These are phyloP conservation scores for Tonatia bakeri DNA, from an alignment of 2,113 vertebrate genomes.

Conservation along the genomic window DNA sequence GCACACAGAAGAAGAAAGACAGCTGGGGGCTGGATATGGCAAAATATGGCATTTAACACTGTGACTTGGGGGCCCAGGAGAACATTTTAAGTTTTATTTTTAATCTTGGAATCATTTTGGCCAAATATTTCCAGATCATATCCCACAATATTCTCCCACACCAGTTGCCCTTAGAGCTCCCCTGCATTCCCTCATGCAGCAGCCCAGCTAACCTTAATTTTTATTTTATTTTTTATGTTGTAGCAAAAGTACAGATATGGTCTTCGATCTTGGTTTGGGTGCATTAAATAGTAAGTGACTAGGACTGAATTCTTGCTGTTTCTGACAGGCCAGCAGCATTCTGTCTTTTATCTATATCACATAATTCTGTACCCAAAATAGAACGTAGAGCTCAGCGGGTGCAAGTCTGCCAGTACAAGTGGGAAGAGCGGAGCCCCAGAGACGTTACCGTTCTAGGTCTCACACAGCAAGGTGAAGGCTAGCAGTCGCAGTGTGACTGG, in stretches of 20 bases:
- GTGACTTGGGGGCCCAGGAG: not conserved
- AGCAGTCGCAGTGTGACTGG: not conserved
- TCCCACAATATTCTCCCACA: not conserved
- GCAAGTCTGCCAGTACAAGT: not conserved
- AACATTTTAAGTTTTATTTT: not conserved
- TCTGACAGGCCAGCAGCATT: not conserved
- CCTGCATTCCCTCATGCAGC: not conserved
- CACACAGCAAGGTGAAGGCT: not conserved
- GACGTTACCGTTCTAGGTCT: not conserved
- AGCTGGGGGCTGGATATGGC: not conserved
- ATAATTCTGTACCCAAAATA: not conserved
- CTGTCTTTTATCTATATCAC: not conserved
- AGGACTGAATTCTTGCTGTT: not conserved
- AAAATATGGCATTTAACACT: not conserved
- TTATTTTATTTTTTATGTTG: not conserved
- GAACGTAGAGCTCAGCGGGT: not conserved
- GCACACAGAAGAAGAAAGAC: not conserved
- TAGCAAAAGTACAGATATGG: not conserved
- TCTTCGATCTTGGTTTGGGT: not conserved
- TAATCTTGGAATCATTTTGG: not conserved
- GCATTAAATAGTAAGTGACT: not conserved
- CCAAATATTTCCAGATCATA: not conserved
- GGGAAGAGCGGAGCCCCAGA: not conserved
- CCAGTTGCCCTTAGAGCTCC: not conserved
- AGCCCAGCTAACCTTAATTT: not conserved